phyloP scores from a whole-genome alignment of 2,113 vertebrate species.

The Vombatus ursinus region DNA sequence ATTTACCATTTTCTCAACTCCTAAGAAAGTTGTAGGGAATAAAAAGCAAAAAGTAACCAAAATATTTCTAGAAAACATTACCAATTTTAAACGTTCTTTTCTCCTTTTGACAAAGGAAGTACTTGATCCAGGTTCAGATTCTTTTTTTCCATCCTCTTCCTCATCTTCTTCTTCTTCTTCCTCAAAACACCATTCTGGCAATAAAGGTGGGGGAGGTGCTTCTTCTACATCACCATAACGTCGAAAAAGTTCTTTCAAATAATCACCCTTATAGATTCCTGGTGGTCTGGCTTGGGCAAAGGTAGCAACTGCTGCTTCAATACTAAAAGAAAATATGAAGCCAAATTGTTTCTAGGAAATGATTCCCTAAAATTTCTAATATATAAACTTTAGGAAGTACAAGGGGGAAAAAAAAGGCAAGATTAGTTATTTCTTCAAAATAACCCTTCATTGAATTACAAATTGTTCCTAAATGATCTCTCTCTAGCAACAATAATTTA shows the following conservation, averaged over 20 bases:
- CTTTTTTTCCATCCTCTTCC: slow-evolving; percentile 86
- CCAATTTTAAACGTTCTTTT: slow-evolving; percentile 96
- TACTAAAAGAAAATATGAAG: slow-evolving; percentile 82
- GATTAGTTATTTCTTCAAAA: not conserved
- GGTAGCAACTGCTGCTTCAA: slow-evolving; percentile 95
- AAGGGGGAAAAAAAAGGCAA: not conserved
- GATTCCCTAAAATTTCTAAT: not conserved
- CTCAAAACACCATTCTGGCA: slow-evolving; percentile 98
- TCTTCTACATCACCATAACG: slow-evolving; percentile 96
- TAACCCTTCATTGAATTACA: not conserved
- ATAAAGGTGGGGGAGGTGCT: slow-evolving; percentile 89
- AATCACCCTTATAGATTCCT: slow-evolving; percentile 99
- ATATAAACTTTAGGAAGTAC: not conserved
- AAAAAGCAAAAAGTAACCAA: slow-evolving; percentile 46
- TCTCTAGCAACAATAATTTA: not conserved
- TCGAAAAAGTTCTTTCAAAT: slow-evolving; percentile 97
- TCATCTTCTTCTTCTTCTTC: slow-evolving; percentile 92
- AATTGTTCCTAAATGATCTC: not conserved
- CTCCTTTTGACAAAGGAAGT: slow-evolving; percentile 91
- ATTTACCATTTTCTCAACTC: slow-evolving; percentile 43
- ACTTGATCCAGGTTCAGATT: slow-evolving; percentile 95
- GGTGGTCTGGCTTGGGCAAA: slow-evolving; percentile 94
- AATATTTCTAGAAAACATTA: slow-evolving; percentile 81
- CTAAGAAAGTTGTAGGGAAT: slow-evolving; percentile 29
- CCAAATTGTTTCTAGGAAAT: slow-evolving; percentile 58